Evolutionary conservation across 2,888 invertebrate species (phyloP).

Genomic region (Mesorhabditis belari): DNA sequence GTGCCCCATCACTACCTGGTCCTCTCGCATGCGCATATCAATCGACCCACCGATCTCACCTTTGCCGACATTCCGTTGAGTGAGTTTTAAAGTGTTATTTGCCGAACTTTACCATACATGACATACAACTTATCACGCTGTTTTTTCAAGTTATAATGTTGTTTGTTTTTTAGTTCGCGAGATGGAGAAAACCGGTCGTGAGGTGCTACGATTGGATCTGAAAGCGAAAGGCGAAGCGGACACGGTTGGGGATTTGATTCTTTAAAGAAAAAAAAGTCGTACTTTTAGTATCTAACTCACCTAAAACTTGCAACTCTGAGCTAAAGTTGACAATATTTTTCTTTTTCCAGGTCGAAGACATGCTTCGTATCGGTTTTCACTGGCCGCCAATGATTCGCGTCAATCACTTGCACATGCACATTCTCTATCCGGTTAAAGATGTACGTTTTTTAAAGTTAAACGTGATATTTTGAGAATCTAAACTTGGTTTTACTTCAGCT

Average conservation of each 20-base stretch:
- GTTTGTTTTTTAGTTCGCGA: constrained; percentile 24
- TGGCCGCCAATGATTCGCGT: constrained; percentile 56
- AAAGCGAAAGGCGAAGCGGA: constrained; percentile 36
- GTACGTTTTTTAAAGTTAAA: constrained; percentile 7
- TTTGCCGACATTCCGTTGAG: constrained; percentile 47
- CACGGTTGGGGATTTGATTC: constrained; percentile 14
- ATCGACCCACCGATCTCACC: constrained; percentile 52
- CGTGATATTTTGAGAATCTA: background rate
- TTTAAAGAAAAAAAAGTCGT: too few relatives aligned
- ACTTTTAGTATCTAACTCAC: too few relatives aligned
- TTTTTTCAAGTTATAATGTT: constrained; percentile 5
- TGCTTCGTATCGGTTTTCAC: constrained; percentile 54
- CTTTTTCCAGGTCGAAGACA: background rate
- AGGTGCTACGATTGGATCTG: constrained; percentile 26
- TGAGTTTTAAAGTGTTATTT: constrained; percentile 18
- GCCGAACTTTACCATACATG: too few relatives aligned
- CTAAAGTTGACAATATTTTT: background rate
- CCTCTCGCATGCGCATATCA: constrained; percentile 53
- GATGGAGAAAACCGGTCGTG: constrained; percentile 34
- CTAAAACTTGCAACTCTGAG: constrained; percentile 30
- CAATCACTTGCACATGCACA: constrained; percentile 55
- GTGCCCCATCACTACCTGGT: constrained; percentile 55
- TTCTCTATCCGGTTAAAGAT: constrained; percentile 52
- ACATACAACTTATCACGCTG: constrained; percentile 16
- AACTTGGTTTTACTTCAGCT: constrained; percentile 17